phyloP scores from a whole-genome alignment of 2,888 invertebrate genomes.

The Drosophila algonquin region DNA sequence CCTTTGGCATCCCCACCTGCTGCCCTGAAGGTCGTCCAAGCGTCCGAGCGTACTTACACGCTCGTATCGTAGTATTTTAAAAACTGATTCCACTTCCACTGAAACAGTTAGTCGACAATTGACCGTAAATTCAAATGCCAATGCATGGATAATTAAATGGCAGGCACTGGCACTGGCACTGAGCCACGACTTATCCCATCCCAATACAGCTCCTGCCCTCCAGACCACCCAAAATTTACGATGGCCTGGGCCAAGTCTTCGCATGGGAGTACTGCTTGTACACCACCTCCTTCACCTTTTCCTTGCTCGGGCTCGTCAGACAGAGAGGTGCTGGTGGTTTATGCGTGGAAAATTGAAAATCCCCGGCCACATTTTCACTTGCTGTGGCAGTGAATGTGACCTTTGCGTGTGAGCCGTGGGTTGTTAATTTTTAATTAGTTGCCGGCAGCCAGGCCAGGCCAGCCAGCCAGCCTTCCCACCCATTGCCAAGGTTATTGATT shows the following conservation, averaged over 20 bases:
- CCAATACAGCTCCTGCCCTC: too few relatives aligned
- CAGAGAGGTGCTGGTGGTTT: slow-evolving; percentile 38
- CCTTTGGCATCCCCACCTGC: slow-evolving; percentile 7
- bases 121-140: slow-evolving; percentile 53
- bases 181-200: slow-evolving; percentile 5
- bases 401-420: slow-evolving; percentile 71
- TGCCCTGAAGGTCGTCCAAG: slow-evolving; percentile 59
- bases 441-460: slow-evolving; percentile 31
- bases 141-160: slow-evolving; percentile 56
- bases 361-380: slow-evolving; percentile 11
- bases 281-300: background rate
- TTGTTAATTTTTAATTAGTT: slow-evolving; percentile 79
- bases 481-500: slow-evolving; percentile 62
- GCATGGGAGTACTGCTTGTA: background rate
- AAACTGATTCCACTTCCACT: slow-evolving; percentile 30
- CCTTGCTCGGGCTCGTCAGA: slow-evolving; percentile 16
- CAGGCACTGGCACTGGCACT: slow-evolving; percentile 4
- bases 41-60: slow-evolving; percentile 5
- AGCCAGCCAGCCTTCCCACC: slow-evolving; percentile 22
- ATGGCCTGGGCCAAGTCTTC: slow-evolving; percentile 12
- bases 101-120: slow-evolving; percentile 23
- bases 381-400: slow-evolving; percentile 50
- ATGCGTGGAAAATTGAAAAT: slow-evolving; percentile 59
- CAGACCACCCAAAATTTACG: slow-evolving; percentile 28
- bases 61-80: slow-evolving; percentile 1